Conservation (phyloP, 2,113 vertebrate species). For the Ariopsis seemanni region DNA sequence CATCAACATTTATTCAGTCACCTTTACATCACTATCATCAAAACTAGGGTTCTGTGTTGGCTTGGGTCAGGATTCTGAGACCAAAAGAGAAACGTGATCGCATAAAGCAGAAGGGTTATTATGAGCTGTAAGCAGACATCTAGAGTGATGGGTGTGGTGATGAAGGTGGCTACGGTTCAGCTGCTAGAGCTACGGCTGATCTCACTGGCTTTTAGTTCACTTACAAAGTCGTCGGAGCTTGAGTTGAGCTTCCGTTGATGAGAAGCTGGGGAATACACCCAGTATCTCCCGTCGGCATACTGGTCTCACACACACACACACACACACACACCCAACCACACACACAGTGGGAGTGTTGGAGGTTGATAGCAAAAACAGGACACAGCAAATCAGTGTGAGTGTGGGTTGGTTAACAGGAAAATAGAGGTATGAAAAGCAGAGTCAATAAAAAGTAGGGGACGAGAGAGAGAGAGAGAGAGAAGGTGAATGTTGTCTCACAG, state of each 20-base stretch:
- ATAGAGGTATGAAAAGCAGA: neutral
- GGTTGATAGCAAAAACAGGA: too few relatives aligned
- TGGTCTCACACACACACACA: slow-evolving; percentile 61
- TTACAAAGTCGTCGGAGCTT: slow-evolving; percentile 67
- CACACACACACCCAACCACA: neutral
- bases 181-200: neutral
- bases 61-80: neutral
- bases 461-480: slow-evolving; percentile 11
- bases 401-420: neutral
- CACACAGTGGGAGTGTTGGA: too few relatives aligned
- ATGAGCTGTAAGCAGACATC: slow-evolving; percentile 5
- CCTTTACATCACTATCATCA: neutral
- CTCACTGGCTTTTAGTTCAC: slow-evolving; percentile 49
- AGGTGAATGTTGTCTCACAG: neutral
- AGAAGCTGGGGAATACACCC: slow-evolving; percentile 90
- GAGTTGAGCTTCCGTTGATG: slow-evolving; percentile 78
- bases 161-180: slow-evolving; percentile 1
- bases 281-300: slow-evolving; percentile 94
- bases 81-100: neutral
- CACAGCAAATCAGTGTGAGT: neutral
- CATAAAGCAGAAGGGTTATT: slow-evolving; percentile 1
- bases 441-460: slow-evolving; percentile 16
- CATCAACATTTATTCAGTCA: neutral
- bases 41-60: neutral
- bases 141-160: neutral